These are phyloP conservation scores for Sterrhoptilus dennistouni DNA, from an alignment of 2,113 vertebrate genomes.

Conservation along the genomic window DNA sequence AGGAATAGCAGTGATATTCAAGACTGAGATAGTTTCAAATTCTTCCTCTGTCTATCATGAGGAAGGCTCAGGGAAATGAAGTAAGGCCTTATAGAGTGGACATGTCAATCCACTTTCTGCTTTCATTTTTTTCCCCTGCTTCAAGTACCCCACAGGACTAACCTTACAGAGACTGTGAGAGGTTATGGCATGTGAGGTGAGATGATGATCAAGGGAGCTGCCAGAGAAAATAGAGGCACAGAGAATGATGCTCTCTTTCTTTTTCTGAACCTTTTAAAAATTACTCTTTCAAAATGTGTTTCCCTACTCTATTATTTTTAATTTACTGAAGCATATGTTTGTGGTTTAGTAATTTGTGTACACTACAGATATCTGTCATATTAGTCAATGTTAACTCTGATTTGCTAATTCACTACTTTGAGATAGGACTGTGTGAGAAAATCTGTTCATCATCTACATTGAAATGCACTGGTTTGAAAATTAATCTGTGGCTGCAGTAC, in stretches of 20 bases:
- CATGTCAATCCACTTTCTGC: background rate
- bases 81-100: background rate
- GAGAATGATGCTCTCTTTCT: background rate
- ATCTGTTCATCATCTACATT: background rate
- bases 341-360: background rate
- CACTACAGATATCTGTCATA: background rate
- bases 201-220: background rate
- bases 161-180: background rate
- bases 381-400: background rate
- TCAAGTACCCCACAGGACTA: background rate
- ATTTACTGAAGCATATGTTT: background rate
- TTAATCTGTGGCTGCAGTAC: background rate
- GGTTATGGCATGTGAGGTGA: background rate
- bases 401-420: background rate
- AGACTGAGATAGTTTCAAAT: background rate
- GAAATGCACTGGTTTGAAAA: rapidly evolving
- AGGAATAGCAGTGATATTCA: background rate
- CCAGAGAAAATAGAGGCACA: background rate
- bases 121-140: background rate
- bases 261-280: background rate
- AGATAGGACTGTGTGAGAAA: background rate
- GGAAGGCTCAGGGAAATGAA: background rate
- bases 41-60: background rate
- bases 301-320: background rate
- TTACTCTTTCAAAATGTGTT: background rate